Percentiles rank a stretch among this genome's conserved stretches.
Conservation (phyloP, 2,888 invertebrate genomes). For the Abrostola triplasia region DNA sequence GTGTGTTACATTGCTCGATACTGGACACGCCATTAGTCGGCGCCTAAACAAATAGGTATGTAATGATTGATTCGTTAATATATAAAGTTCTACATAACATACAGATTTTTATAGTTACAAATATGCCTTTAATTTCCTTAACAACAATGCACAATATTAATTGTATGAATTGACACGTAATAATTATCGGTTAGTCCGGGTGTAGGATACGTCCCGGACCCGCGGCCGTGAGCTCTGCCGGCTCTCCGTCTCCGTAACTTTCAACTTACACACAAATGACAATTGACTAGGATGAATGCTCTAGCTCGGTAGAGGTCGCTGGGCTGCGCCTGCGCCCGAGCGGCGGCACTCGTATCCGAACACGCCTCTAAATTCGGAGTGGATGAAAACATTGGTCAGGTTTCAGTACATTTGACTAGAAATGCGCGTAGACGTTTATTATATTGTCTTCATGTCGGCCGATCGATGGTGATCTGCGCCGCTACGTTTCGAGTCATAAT, state of each 20-base stretch:
- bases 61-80: constrained; percentile 71
- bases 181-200: constrained; percentile 65
- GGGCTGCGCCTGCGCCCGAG: constrained; percentile 56
- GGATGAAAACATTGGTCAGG: constrained; percentile 81
- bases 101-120: constrained; percentile 81
- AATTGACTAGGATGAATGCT: constrained; percentile 87
- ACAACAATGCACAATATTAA: constrained; percentile 85
- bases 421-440: constrained; percentile 71
- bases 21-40: constrained; percentile 67
- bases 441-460: constrained; percentile 63
- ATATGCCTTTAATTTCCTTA: constrained; percentile 81
- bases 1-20: constrained; percentile 51
- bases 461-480: constrained; percentile 64
- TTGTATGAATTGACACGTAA: constrained; percentile 87
- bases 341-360: constrained; percentile 68
- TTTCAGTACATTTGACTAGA: constrained; percentile 86
- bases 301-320: constrained; percentile 66
- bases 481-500: constrained; percentile 70
- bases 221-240: constrained; percentile 23
- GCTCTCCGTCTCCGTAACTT: constrained; percentile 60
- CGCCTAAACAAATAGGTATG: constrained; percentile 67
- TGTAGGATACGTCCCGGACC: constrained; percentile 36
- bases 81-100: constrained; percentile 85
- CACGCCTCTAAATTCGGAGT: constrained; percentile 74
- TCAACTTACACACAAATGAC: constrained; percentile 83